Evolutionary conservation across 2,888 invertebrate genomes (phyloP).

Genomic region (Drosophila mimetica): DNA sequence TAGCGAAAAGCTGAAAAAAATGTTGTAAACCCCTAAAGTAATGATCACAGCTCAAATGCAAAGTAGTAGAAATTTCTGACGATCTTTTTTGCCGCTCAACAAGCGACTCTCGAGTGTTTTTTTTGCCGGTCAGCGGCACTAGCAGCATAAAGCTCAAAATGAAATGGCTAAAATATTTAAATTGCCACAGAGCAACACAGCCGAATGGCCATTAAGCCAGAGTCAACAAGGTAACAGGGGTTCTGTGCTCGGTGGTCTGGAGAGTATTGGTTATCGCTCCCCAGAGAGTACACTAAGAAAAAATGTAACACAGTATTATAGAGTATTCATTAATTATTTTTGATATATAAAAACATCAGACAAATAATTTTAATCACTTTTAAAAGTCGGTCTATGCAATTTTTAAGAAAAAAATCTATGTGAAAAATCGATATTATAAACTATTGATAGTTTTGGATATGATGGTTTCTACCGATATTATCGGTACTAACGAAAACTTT

Average conservation of each 20-base stretch:
- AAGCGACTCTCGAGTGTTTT: slow-evolving; percentile 38
- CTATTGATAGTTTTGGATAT: too few species aligned
- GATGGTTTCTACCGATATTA: too few species aligned
- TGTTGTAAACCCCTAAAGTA: slow-evolving; percentile 19
- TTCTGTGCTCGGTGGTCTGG: slow-evolving; percentile 39
- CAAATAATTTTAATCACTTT: not conserved
- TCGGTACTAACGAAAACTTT: too few species aligned
- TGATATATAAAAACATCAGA: too few species aligned
- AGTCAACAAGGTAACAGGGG: slow-evolving; percentile 64
- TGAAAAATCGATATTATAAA: too few species aligned
- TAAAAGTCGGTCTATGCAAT: too few species aligned
- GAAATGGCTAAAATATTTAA: slow-evolving; percentile 77
- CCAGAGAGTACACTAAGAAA: slow-evolving; percentile 4
- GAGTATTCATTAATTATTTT: too few species aligned
- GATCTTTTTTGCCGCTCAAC: slow-evolving; percentile 47
- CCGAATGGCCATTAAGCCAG: slow-evolving; percentile 70
- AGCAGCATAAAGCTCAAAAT: slow-evolving; percentile 48
- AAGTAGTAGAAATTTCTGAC: slow-evolving; percentile 64
- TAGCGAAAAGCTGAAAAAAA: slow-evolving; percentile 18
- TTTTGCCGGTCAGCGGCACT: slow-evolving; percentile 25
- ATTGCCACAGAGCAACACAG: slow-evolving; percentile 70
- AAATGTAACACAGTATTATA: not conserved
- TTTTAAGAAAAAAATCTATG: too few species aligned
- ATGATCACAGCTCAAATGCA: slow-evolving; percentile 29
- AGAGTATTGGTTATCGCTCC: slow-evolving; percentile 14